These are phyloP conservation scores for Andrena camellia DNA, from an alignment of 2,888 invertebrate genomes.

Conservation along the genomic window DNA sequence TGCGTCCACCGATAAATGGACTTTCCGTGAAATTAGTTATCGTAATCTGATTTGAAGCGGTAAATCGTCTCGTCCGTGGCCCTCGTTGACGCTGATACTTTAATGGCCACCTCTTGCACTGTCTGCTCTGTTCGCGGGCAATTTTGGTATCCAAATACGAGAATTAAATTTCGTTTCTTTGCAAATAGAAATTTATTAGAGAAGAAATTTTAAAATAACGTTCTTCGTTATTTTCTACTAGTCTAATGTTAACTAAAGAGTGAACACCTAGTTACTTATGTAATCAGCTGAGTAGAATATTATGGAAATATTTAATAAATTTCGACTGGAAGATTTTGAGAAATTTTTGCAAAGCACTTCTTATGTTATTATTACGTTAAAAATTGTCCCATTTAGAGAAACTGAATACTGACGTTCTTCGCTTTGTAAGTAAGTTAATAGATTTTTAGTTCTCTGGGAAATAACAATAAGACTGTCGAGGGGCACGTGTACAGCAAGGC, in stretches of 20 bases:
- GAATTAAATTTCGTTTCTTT: neutral
- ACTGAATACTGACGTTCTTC: neutral
- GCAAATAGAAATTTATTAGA: neutral
- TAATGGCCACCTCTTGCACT: neutral
- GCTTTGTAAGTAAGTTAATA: neutral
- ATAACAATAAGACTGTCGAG: neutral
- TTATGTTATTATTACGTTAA: too few species aligned
- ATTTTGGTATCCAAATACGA: neutral
- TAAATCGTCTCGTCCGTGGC: neutral
- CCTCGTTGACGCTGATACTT: neutral
- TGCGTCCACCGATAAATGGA: constrained; percentile 11
- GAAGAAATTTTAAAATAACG: neutral
- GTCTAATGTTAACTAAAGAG: too few species aligned
- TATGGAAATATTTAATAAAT: too few species aligned
- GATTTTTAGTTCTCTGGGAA: neutral
- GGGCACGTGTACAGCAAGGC: neutral
- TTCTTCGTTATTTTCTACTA: neutral
- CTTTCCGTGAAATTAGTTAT: constrained; percentile 6
- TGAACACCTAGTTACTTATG: too few species aligned
- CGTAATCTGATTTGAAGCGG: constrained; percentile 5
- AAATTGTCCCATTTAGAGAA: neutral
- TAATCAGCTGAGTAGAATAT: too few species aligned
- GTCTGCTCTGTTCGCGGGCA: neutral
- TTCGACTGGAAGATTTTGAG: too few species aligned
- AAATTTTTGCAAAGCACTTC: too few species aligned